phyloP scores from a whole-genome alignment of 2,888 invertebrate species.

The Peribatodes rhomboidaria region DNA sequence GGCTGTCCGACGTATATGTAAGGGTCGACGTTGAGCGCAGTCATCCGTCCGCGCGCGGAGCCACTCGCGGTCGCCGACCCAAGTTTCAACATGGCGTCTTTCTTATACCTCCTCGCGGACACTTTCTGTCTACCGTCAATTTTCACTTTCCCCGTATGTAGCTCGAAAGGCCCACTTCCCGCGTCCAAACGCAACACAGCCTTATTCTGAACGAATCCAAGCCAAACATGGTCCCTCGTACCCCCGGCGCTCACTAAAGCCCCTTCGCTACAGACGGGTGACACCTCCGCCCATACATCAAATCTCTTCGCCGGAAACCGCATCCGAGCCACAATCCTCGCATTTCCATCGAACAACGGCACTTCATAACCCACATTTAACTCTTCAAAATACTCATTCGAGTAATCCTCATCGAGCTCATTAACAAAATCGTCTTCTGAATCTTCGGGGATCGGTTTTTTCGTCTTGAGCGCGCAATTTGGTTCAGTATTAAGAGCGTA shows the following conservation, averaged over 20 bases:
- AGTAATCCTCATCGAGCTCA: slow-evolving; percentile 71
- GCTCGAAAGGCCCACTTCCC: slow-evolving; percentile 74
- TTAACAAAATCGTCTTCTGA: slow-evolving; percentile 61
- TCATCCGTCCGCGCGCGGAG: slow-evolving; percentile 76
- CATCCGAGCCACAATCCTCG: slow-evolving; percentile 71
- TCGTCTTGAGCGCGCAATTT: slow-evolving; percentile 58
- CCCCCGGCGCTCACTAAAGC: slow-evolving; percentile 76
- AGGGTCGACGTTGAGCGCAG: slow-evolving; percentile 76
- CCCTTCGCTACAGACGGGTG: slow-evolving; percentile 75
- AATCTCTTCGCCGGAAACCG: slow-evolving; percentile 77
- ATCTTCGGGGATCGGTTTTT: slow-evolving; percentile 54
- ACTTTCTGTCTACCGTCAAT: slow-evolving; percentile 73
- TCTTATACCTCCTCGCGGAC: slow-evolving; percentile 78
- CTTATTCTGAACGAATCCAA: slow-evolving; percentile 74
- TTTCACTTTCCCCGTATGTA: slow-evolving; percentile 73
- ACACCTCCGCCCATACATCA: slow-evolving; percentile 81
- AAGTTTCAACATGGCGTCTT: slow-evolving; percentile 74
- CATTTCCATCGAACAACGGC: slow-evolving; percentile 78
- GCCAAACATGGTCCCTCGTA: slow-evolving; percentile 79
- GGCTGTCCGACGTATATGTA: slow-evolving; percentile 76
- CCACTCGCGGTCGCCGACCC: slow-evolving; percentile 72
- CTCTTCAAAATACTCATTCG: slow-evolving; percentile 69
- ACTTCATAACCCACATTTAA: slow-evolving; percentile 68
- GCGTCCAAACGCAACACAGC: slow-evolving; percentile 77
- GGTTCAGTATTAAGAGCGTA: slow-evolving; percentile 56